Conservation (phyloP, 2,113 vertebrate species). For the Crotalus helleri region DNA sequence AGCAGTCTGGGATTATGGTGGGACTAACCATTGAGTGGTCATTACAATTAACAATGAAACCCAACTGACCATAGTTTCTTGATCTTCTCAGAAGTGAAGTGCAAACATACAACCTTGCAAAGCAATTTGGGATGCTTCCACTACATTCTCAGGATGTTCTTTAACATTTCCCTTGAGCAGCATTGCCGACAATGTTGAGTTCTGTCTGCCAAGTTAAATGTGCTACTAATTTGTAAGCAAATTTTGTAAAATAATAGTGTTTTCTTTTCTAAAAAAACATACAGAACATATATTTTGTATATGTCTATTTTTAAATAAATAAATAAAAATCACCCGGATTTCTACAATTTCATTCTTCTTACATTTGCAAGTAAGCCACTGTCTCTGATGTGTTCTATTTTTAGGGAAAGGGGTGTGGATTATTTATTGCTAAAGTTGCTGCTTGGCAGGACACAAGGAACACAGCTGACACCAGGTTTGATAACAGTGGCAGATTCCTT, state of each 20-base stretch:
- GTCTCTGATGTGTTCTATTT: neutral
- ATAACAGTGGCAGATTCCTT: neutral
- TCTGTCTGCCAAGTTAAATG: neutral
- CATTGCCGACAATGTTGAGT: neutral
- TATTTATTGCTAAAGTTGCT: neutral
- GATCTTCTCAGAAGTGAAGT: neutral
- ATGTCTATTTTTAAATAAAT: slow-evolving; percentile 8
- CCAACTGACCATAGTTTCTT: neutral
- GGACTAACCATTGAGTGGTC: neutral
- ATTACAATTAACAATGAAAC: neutral
- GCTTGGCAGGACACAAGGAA: neutral
- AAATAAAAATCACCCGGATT: neutral
- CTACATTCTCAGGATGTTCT: neutral
- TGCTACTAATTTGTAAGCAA: neutral
- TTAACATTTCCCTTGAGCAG: neutral
- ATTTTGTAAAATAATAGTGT: neutral
- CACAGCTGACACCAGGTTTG: neutral
- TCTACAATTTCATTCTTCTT: neutral
- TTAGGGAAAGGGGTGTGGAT: neutral
- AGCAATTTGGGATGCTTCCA: neutral
- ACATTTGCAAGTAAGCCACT: neutral
- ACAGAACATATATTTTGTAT: neutral
- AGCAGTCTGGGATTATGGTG: neutral
- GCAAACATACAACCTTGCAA: neutral
- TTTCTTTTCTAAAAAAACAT: neutral